These are phyloP conservation scores for Nanger granti DNA, from an alignment of 2,113 vertebrate genomes.

Conservation along the genomic window DNA sequence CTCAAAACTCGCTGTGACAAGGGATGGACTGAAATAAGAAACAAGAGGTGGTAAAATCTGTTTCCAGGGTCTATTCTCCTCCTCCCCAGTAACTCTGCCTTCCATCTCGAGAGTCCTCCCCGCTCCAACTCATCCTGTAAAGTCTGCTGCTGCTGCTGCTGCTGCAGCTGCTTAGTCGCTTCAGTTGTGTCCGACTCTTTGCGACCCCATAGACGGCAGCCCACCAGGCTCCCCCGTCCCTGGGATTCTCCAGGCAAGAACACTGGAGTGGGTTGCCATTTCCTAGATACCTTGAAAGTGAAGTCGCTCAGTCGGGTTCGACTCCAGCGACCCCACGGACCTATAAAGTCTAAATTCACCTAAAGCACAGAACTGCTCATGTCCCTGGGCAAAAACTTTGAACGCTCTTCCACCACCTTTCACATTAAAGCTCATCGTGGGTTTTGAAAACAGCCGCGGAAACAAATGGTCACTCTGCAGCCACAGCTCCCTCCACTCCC, in stretches of 20 bases:
- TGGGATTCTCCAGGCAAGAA: too few species aligned
- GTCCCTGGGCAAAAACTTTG: slow-evolving; percentile 40
- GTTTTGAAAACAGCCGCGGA: slow-evolving; percentile 55
- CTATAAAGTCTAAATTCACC: neutral
- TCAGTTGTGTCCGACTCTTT: too few species aligned
- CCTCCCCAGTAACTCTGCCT: neutral
- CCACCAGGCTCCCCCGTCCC: too few species aligned
- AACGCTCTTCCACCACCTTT: neutral
- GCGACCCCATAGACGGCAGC: too few species aligned
- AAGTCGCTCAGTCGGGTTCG: too few species aligned
- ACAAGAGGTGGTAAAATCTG: neutral
- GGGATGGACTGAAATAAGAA: neutral
- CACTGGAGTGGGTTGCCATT: too few species aligned
- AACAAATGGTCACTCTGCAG: neutral
- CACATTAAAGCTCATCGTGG: neutral
- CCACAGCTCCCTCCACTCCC: neutral
- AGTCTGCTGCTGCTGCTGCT: neutral
- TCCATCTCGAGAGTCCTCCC: neutral
- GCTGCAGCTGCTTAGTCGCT: too few species aligned
- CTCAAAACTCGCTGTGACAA: neutral
- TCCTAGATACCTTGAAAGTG: too few species aligned
- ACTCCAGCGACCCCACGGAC: too few species aligned
- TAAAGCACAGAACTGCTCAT: neutral
- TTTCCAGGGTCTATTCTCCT: neutral
- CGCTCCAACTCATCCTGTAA: neutral